phyloP scores from a whole-genome alignment of 2,113 vertebrate species.

The Atrichornis clamosus region DNA sequence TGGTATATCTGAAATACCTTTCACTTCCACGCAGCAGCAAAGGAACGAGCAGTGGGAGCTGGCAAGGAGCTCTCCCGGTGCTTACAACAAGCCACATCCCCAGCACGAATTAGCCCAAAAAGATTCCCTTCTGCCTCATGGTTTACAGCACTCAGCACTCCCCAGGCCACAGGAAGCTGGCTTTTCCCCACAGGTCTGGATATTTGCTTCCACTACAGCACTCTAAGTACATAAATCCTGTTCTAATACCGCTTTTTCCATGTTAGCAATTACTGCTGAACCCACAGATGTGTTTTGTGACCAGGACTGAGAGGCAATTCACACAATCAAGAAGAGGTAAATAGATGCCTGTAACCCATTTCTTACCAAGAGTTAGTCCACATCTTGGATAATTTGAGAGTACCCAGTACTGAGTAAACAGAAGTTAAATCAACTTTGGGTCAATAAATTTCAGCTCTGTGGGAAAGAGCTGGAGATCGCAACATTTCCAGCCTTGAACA shows the following conservation, averaged over 20 bases:
- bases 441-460: neutral
- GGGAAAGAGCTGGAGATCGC: neutral
- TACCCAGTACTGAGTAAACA: neutral
- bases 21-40: neutral
- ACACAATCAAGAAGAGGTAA: neutral
- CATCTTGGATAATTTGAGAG: neutral
- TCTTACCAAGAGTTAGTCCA: neutral
- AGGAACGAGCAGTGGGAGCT: fast-evolving
- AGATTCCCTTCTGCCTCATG: neutral
- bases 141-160: neutral
- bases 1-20: neutral
- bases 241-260: neutral
- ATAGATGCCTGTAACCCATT: neutral
- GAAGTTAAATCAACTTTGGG: neutral
- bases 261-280: neutral
- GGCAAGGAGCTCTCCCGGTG: neutral
- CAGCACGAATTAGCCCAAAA: neutral
- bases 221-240: neutral
- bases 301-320: neutral
- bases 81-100: neutral
- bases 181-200: neutral
- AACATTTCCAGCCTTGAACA: neutral
- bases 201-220: neutral
- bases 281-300: neutral
- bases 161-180: neutral